Percentiles rank a stretch among this genome's conserved stretches.
Conservation (phyloP, 2,797 vertebrate genomes). For the Pipistrellus pygmaeus region DNA sequence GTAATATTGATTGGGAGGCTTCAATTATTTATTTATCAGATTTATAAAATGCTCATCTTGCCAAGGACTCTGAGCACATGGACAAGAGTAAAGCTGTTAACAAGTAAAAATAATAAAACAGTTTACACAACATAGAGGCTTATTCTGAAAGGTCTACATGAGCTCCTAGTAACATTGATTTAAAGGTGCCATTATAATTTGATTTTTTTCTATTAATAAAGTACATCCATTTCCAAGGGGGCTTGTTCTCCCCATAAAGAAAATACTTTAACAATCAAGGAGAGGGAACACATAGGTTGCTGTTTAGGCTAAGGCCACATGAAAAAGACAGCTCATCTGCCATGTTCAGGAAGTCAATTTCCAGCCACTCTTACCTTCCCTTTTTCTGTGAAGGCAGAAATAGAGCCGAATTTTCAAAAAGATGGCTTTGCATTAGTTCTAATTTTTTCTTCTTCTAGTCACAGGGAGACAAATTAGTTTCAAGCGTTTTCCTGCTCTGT, state of each 20-base stretch:
- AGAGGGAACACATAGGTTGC: not conserved
- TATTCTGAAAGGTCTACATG: not conserved
- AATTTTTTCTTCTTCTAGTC: conserved; percentile 49
- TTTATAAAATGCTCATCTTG: conserved; percentile 73
- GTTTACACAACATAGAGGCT: not conserved
- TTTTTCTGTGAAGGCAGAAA: conserved; percentile 19
- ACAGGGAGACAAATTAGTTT: not conserved
- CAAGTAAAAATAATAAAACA: conserved; percentile 32
- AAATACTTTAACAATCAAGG: not conserved
- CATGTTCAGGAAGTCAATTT: not conserved
- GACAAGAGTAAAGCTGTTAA: conserved; percentile 67
- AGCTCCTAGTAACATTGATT: not conserved
- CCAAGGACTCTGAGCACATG: conserved; percentile 64
- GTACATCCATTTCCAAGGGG: not conserved
- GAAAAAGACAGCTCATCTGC: not conserved
- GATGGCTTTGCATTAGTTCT: not conserved
- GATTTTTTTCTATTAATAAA: conserved; percentile 50
- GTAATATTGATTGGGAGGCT: conserved; percentile 55
- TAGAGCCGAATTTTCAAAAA: conserved; percentile 34
- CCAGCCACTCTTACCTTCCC: not conserved
- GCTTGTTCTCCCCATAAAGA: not conserved
- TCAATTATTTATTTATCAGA: conserved; percentile 75
- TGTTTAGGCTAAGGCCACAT: not conserved
- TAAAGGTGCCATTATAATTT: conserved; percentile 23
- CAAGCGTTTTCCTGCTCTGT: not conserved